phyloP scores from a whole-genome alignment of 37 sponge, comb jelly and placozoan genomes.

The Trichoplax adhaerens region DNA sequence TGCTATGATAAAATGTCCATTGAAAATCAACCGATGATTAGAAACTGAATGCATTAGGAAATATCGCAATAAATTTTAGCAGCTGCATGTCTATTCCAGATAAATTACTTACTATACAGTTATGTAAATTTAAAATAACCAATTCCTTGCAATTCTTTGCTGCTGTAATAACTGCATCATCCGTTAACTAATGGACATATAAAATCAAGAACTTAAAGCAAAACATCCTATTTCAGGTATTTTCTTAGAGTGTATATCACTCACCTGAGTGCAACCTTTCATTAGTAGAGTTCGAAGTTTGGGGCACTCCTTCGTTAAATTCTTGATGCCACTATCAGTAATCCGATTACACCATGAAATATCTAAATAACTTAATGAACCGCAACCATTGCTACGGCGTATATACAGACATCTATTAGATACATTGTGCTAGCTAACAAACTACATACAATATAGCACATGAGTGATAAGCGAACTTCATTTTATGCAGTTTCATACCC shows the following conservation, averaged over 20 bases:
- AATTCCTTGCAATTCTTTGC: conserved; percentile 26
- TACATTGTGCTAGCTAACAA: too few species aligned
- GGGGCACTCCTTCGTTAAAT: conserved; percentile 19
- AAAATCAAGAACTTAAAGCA: background rate
- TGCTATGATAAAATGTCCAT: too few species aligned
- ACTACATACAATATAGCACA: too few species aligned
- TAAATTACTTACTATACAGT: conserved; percentile 31
- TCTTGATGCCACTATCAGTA: conserved; percentile 16
- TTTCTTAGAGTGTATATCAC: background rate
- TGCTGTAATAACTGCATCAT: conserved; percentile 24
- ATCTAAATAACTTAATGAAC: conserved; percentile 23
- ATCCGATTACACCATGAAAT: conserved; percentile 46
- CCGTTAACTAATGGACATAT: conserved; percentile 18
- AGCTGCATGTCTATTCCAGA: background rate
- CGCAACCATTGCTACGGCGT: conserved; percentile 30
- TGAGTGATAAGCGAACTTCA: too few species aligned
- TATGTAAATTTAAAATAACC: conserved; percentile 18
- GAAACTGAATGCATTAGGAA: too few species aligned
- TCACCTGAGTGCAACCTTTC: conserved; percentile 42
- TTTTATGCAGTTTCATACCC: too few species aligned
- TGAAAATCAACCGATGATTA: too few species aligned
- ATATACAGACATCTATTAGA: too few species aligned
- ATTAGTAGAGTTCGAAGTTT: conserved; percentile 19
- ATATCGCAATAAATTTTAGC: too few species aligned
- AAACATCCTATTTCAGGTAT: too few species aligned